Conservation (phyloP, 2,113 vertebrate species). For the Silurus meridionalis region DNA sequence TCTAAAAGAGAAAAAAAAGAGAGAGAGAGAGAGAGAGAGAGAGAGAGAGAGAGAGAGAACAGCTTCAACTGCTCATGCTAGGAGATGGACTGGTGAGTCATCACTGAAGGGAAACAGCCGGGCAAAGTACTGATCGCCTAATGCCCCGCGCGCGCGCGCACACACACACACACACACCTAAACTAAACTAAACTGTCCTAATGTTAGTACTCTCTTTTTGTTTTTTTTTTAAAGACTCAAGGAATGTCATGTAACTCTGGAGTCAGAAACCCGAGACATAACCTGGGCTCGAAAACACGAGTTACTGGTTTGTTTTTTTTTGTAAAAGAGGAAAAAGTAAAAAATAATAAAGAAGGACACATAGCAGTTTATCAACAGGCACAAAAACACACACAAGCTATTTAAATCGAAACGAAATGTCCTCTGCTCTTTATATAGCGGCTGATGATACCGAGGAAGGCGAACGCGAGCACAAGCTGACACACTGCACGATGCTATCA, state of each 20-base stretch:
- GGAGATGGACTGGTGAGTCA: conserved; percentile 30
- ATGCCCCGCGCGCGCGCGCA: background rate
- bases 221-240: background rate
- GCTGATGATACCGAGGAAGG: conserved; percentile 33
- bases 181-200: background rate
- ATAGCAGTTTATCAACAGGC: background rate
- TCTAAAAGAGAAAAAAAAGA: background rate
- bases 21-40: too few species aligned
- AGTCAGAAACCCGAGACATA: background rate
- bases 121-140: conserved; percentile 32
- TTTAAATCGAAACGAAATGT: conserved; percentile 32
- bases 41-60: background rate
- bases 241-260: background rate
- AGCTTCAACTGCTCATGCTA: background rate
- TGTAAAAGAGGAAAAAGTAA: background rate
- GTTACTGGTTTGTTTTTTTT: too few species aligned
- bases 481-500: conserved; percentile 16
- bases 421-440: conserved; percentile 52
- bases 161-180: background rate
- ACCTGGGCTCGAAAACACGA: background rate
- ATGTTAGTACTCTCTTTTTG: background rate
- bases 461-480: background rate
- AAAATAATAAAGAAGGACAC: background rate
- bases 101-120: conserved; percentile 31
- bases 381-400: background rate